A percentile compares a stretch with the other conserved stretches of the same genome.
Conservation (phyloP, 2,888 invertebrate genomes). For the Ceriagrion tenellum region DNA sequence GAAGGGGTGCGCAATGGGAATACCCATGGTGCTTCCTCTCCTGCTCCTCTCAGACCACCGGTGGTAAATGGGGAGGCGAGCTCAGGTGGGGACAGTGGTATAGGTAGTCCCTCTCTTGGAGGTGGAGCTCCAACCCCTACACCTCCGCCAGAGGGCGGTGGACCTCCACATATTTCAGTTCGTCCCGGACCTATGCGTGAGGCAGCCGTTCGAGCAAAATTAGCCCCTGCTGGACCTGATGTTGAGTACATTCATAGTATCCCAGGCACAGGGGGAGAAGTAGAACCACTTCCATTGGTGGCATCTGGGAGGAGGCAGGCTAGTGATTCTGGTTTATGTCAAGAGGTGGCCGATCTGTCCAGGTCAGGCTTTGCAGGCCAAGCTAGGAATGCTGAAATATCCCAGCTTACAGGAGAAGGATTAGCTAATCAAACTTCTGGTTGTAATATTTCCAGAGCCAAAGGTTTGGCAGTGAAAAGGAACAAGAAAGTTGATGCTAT, state of each 20-base stretch:
- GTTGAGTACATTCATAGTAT: slow-evolving; percentile 32
- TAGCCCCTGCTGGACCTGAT: slow-evolving; percentile 4
- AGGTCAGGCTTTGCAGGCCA: slow-evolving; percentile 10
- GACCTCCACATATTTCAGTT: slow-evolving; percentile 28
- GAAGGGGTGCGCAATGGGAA: slow-evolving; percentile 65
- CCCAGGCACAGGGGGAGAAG: slow-evolving; percentile 13
- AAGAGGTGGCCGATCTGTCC: slow-evolving; percentile 48
- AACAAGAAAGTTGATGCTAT: slow-evolving; percentile 77
- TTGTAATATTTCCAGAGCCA: slow-evolving; percentile 52
- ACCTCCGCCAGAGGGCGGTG: slow-evolving; percentile 62
- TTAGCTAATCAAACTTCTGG: background rate
- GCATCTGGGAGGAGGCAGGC: slow-evolving; percentile 59
- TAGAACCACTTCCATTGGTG: slow-evolving; percentile 47
- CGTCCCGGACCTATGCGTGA: slow-evolving; percentile 44
- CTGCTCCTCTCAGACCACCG: slow-evolving; percentile 63
- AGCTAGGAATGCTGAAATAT: background rate
- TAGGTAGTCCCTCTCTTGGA: slow-evolving; percentile 74
- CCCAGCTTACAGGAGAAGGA: slow-evolving; percentile 37
- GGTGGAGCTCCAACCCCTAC: slow-evolving; percentile 53
- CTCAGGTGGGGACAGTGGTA: slow-evolving; percentile 75
- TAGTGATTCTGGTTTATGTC: background rate
- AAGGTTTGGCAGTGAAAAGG: slow-evolving; percentile 70
- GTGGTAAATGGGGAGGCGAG: slow-evolving; percentile 76
- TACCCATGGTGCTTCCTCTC: slow-evolving; percentile 46
- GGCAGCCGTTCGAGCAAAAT: slow-evolving; percentile 13